Base-by-base conservation (phyloP, 2,797 vertebrate genomes). In the Sebastiscus tertius region DNA sequence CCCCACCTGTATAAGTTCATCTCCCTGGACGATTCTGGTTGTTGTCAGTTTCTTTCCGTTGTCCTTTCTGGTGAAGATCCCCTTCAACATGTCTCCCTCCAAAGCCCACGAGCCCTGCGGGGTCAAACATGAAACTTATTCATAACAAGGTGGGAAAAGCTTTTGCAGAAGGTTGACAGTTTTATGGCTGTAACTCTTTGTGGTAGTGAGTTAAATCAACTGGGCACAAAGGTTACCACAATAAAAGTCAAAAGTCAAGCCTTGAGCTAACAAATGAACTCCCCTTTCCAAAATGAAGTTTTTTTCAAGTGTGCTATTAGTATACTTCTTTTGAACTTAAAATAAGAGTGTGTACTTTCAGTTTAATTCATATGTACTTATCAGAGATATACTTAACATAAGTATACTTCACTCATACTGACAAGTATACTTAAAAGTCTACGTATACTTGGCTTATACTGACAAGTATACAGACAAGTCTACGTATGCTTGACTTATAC, bases 1-100 rank as follows among this genome's bases (percentile, higher is more conserved):
- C 22, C 92, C 92, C 78, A 99, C 98, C 96, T 99, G 98, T 73
- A 97, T 68, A 5, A 99, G 91, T 85, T 99, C 97, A 16, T 92
- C 94, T 34, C 92, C 95, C 42, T 94, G 4, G 0, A 99, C 46
- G 75, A 93, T 87, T 89, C 97, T 95, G 84, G 87, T 83, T 20
- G 96, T 94, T 36, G 56, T 91, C 69, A 99, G 94, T 2, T 74
- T 65, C 5, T 99, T 99, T 63, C 96, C 96, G 0, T 99, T 99
- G 93, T 99, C 98, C 84, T 96, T 95, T 39, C 97, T 96, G 31
- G 1, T 92, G 90, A 99, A 99, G 33, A 77, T 31, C 42, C 96
- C 98, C 75, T 96, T 95, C 52, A 99, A 4, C 55, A 85, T 84
- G 8, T 96, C 93, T 68, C 95, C 98, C 60, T 98, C 97, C 31